Conservation (phyloP, 35 echinoderm and acorn worm genomes). For the Heliocidaris erythrogramma region DNA sequence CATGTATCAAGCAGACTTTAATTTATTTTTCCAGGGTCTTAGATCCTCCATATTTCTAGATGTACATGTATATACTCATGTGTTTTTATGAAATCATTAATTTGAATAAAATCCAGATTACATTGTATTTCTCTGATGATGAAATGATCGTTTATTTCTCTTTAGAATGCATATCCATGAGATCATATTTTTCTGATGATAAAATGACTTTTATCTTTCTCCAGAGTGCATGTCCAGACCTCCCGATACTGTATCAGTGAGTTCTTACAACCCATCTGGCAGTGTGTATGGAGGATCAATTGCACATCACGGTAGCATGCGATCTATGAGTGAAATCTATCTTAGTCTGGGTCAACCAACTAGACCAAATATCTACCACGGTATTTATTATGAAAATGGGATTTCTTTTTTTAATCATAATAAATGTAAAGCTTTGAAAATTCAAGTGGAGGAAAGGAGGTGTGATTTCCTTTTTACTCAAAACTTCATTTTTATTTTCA, state of each 20-base stretch:
- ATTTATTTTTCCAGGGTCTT: no score
- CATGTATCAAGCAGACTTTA: no score
- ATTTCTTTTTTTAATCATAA: no score
- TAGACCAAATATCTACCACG: slow-evolving; percentile 24
- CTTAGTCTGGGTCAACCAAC: not conserved
- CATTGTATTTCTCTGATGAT: not conserved
- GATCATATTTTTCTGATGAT: not conserved
- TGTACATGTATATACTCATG: no score
- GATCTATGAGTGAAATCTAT: not conserved
- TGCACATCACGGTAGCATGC: not conserved
- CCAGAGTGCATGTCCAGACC: not conserved
- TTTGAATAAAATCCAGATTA: not conserved
- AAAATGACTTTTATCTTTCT: not conserved
- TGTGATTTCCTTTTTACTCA: no score
- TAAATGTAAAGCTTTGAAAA: no score
- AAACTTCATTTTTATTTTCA: no score
- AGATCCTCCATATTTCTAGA: no score
- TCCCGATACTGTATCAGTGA: not conserved
- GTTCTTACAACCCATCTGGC: not conserved
- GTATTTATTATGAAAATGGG: not conserved
- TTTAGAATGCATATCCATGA: not conserved
- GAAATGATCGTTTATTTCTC: not conserved
- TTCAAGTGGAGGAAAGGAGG: no score
- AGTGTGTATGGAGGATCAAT: not conserved
- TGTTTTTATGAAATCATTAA: no score